A percentile compares a stretch with the other conserved stretches of the same genome.
These are phyloP conservation scores for Conchocele bisecta DNA, from an alignment of 2,888 invertebrate species.

Conservation along the genomic window DNA sequence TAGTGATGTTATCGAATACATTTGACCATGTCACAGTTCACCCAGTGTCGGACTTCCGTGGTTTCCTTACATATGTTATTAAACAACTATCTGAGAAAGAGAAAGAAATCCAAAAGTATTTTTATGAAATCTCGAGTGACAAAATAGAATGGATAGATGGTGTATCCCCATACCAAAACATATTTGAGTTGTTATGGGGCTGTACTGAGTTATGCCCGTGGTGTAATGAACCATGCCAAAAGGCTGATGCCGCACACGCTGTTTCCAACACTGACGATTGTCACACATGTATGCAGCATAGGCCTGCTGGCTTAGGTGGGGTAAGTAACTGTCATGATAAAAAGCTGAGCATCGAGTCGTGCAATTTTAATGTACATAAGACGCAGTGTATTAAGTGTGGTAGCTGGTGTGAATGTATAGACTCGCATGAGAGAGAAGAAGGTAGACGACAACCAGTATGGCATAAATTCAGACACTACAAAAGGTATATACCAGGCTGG, in stretches of 20 bases:
- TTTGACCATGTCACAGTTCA: not conserved
- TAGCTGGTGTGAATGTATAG: not conserved
- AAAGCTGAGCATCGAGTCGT: not conserved
- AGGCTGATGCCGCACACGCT: not conserved
- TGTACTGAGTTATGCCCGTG: constrained; percentile 5
- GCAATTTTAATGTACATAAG: not conserved
- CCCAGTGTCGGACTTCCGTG: not conserved
- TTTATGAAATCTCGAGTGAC: not conserved
- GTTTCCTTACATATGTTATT: not conserved
- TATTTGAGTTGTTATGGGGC: constrained; percentile 4
- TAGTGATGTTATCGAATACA: not conserved
- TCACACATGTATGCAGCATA: constrained; percentile 4
- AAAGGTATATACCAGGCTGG: too few species aligned
- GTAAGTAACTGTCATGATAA: not conserved
- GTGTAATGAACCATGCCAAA: constrained; percentile 1
- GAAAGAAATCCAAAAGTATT: not conserved
- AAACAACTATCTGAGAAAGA: not conserved
- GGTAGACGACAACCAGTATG: too few species aligned
- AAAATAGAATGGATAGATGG: not conserved
- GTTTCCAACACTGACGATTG: not conserved
- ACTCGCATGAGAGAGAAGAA: not conserved
- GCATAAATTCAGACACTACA: too few species aligned
- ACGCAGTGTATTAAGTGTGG: not conserved
- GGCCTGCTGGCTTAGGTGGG: not conserved
- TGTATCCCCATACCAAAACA: not conserved